Percentiles rank a stretch among this genome's conserved stretches.
Conservation (phyloP, 2,797 vertebrate species). For the Protonibea diacanthus region DNA sequence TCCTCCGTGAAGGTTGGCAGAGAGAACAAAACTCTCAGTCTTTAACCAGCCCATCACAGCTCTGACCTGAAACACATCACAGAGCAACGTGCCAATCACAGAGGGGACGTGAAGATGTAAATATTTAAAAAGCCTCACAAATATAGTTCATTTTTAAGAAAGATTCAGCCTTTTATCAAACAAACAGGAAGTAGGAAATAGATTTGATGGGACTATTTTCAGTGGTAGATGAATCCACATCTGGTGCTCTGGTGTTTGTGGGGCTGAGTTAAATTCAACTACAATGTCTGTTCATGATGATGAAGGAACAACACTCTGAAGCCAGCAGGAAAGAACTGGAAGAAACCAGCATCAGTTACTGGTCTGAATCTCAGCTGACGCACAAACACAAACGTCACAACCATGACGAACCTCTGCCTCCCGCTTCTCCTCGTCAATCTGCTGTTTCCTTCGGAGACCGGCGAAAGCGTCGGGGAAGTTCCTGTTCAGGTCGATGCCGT, state of each 20-base stretch:
- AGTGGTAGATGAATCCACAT: no score
- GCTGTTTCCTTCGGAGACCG: slow-evolving; percentile 5
- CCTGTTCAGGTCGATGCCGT: slow-evolving; percentile 91
- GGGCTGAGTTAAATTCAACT: no score
- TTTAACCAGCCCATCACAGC: slow-evolving; percentile 93
- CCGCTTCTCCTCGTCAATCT: not conserved
- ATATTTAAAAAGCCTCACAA: not conserved
- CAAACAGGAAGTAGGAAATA: not conserved
- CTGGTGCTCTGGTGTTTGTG: no score
- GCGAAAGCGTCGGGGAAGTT: slow-evolving; percentile 93
- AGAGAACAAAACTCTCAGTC: slow-evolving; percentile 92
- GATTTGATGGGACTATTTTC: not conserved
- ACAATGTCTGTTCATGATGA: no score
- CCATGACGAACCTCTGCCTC: slow-evolving; percentile 86
- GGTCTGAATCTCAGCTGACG: no score
- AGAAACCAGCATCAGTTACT: no score
- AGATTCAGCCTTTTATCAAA: not conserved
- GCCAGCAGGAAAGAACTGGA: no score
- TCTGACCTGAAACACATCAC: slow-evolving; percentile 76
- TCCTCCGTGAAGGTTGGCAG: slow-evolving; percentile 95
- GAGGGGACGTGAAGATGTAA: not conserved
- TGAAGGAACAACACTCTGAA: no score
- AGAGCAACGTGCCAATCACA: slow-evolving; percentile 12
- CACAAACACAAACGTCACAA: no score
- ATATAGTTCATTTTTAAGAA: no score